Evolutionary conservation across 2,797 vertebrate genomes (phyloP).

Genomic region (Enoplosus armatus): DNA sequence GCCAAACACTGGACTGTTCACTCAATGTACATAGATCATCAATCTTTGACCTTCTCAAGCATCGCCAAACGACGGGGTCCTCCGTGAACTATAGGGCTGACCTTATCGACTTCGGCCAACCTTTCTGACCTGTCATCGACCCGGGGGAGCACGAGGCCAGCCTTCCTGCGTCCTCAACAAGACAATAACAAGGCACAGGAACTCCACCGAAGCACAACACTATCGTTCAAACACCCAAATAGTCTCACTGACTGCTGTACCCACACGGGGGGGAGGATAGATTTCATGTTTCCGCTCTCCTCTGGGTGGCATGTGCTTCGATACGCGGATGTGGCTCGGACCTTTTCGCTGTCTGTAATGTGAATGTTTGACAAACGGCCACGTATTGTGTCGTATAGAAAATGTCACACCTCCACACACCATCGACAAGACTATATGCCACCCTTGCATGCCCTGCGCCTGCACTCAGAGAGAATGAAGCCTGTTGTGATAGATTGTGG

Average conservation of each 20-base stretch:
- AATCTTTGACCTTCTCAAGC: conserved; percentile 42
- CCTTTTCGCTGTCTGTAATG: conserved; percentile 44
- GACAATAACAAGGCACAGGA: conserved; percentile 37
- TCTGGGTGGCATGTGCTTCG: conserved; percentile 38
- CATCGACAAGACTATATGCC: neutral
- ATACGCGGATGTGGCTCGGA: conserved; percentile 34
- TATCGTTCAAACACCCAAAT: neutral
- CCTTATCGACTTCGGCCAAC: conserved; percentile 13
- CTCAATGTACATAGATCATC: conserved; percentile 65
- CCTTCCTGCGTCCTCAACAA: conserved; percentile 21
- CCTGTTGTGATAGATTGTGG: conserved; percentile 24
- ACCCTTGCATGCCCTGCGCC: neutral
- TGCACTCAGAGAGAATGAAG: conserved; percentile 17
- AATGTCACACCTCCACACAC: conserved; percentile 37
- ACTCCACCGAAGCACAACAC: conserved; percentile 39
- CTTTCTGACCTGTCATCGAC: conserved; percentile 50
- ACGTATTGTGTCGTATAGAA: conserved; percentile 33
- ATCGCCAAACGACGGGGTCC: conserved; percentile 10
- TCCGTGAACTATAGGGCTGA: conserved; percentile 12
- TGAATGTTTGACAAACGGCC: conserved; percentile 63
- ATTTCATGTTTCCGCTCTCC: neutral
- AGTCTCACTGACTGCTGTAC: conserved; percentile 22
- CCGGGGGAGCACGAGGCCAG: conserved; percentile 37
- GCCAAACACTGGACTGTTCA: conserved; percentile 78
- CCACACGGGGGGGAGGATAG: conserved; percentile 9